phyloP scores from a whole-genome alignment of 2,888 invertebrate genomes.

The Cataglyphis cursor region DNA sequence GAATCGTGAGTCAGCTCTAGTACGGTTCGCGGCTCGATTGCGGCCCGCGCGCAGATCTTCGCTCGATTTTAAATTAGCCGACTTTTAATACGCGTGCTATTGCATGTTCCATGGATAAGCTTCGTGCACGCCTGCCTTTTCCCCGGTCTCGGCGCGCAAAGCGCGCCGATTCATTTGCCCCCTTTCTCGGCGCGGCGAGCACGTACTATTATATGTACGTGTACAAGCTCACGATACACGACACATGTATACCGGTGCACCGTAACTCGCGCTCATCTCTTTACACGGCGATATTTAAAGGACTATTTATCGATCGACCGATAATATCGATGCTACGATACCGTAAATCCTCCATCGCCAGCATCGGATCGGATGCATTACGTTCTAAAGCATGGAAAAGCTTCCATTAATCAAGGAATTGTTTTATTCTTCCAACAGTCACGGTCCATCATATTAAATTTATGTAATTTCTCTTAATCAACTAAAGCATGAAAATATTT shows the following conservation, averaged over 20 bases:
- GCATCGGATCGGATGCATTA: constrained; percentile 1
- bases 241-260: constrained; percentile 17
- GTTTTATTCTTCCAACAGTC: background rate
- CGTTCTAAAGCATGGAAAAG: constrained; percentile 16
- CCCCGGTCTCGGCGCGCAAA: constrained; percentile 62
- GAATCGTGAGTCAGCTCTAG: constrained; percentile 81
- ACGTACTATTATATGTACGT: constrained; percentile 40
- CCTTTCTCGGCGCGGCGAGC: constrained; percentile 62
- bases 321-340: constrained; percentile 72
- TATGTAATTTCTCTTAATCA: background rate
- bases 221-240: constrained; percentile 25
- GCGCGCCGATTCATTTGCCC: constrained; percentile 51
- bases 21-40: constrained; percentile 69
- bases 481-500: background rate
- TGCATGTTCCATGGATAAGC: constrained; percentile 80
- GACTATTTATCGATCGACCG: constrained; percentile 75
- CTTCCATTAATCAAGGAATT: background rate
- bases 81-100: constrained; percentile 82
- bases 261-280: constrained; percentile 64
- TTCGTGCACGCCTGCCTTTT: constrained; percentile 77
- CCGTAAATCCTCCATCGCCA: constrained; percentile 72
- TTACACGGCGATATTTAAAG: constrained; percentile 73
- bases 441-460: background rate
- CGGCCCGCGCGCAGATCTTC: constrained; percentile 77
- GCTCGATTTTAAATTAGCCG: constrained; percentile 83